A percentile compares a stretch with the other conserved stretches of the same genome.
These are phyloP conservation scores for Pseudanteris insignis DNA, from an alignment of 2,888 invertebrate species.

Conservation along the genomic window DNA sequence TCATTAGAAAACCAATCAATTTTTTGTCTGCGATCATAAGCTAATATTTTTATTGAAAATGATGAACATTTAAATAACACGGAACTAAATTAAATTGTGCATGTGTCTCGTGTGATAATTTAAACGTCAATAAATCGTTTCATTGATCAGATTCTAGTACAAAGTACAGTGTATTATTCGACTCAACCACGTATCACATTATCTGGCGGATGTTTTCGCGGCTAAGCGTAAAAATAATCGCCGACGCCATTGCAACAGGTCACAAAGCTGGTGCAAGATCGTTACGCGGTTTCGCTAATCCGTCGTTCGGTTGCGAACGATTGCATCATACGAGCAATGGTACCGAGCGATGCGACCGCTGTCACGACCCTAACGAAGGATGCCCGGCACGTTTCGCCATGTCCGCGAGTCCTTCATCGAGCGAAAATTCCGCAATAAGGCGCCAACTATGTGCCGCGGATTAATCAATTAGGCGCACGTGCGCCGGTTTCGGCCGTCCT, in stretches of 20 bases:
- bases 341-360: conserved; percentile 47
- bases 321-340: conserved; percentile 28
- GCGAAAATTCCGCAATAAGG: conserved; percentile 6
- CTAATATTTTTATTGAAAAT: too few species aligned
- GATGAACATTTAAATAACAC: too few species aligned
- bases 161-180: conserved; percentile 56
- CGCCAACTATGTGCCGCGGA: conserved; percentile 10
- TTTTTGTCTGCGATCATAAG: too few species aligned
- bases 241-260: conserved; percentile 31
- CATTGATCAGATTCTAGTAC: conserved; percentile 48
- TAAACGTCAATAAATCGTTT: too few species aligned
- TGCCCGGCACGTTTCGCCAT: conserved; percentile 46
- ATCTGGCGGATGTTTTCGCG: conserved; percentile 23
- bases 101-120: too few species aligned
- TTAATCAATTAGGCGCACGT: conserved; percentile 19
- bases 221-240: conserved; percentile 20
- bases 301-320: conserved; percentile 14
- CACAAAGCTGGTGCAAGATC: conserved; percentile 32
- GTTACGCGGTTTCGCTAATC: conserved; percentile 14
- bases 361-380: too few species aligned
- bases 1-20: too few species aligned
- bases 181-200: conserved; percentile 1
- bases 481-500: conserved; percentile 5
- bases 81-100: too few species aligned
- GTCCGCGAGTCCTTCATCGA: conserved; percentile 4